Conservation (phyloP, 2,797 vertebrate genomes). For the Pempheris klunzingeri region DNA sequence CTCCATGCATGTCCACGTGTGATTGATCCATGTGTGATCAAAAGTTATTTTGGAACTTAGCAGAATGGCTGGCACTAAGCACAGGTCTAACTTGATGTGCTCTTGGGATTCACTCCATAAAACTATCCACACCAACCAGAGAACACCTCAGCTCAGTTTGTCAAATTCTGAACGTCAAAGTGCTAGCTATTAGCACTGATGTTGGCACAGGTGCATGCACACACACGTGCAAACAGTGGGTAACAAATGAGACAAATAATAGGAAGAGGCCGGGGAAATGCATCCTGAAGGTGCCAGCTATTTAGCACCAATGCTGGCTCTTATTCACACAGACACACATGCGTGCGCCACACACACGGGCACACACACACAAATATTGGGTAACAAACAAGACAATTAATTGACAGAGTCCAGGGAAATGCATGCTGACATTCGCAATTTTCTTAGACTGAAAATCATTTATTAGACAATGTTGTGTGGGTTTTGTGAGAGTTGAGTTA, state of each 20-base stretch:
- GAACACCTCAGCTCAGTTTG: constrained; percentile 53
- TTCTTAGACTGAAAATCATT: constrained; percentile 68
- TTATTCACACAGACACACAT: constrained; percentile 19
- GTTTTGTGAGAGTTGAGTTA: constrained; percentile 78
- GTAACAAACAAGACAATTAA: constrained; percentile 63
- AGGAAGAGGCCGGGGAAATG: constrained; percentile 51
- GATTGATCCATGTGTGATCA: constrained; percentile 56
- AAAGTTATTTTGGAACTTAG: constrained; percentile 48
- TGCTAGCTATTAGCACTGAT: constrained; percentile 53
- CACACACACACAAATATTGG: constrained; percentile 21
- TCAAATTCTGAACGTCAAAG: constrained; percentile 60
- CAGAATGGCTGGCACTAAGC: constrained; percentile 43
- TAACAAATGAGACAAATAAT: constrained; percentile 64
- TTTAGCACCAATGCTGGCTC: constrained; percentile 55
- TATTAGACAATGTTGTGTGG: constrained; percentile 72
- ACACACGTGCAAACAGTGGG: constrained; percentile 31
- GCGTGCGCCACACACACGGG: not conserved
- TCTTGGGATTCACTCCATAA: constrained; percentile 55
- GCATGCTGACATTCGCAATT: constrained; percentile 72
- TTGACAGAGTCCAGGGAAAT: constrained; percentile 66
- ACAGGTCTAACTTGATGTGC: constrained; percentile 41
- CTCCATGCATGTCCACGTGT: constrained; percentile 2
- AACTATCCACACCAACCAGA: constrained; percentile 43
- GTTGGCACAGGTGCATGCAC: constrained; percentile 48
- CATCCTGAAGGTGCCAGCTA: constrained; percentile 58